A percentile compares a stretch with the other conserved stretches of the same genome.
phyloP scores from a whole-genome alignment of 2,113 vertebrate species.

The Coreoperca whiteheadi region DNA sequence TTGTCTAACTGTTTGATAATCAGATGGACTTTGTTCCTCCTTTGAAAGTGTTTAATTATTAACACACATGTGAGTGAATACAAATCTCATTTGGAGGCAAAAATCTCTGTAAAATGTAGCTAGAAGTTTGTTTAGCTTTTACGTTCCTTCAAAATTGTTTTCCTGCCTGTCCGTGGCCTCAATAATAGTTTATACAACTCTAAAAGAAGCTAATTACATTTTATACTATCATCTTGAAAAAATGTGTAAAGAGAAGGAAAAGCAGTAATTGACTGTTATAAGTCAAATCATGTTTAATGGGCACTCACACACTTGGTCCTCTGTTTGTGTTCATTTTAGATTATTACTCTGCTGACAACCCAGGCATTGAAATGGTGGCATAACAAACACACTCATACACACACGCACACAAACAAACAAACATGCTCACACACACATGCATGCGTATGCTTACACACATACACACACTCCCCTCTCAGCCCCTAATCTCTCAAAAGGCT shows the following conservation, averaged over 20 bases:
- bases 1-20: constrained; percentile 69
- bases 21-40: constrained; percentile 78
- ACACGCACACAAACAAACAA: constrained; percentile 7
- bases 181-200: neutral
- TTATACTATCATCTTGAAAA: neutral
- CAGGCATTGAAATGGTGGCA: constrained; percentile 77
- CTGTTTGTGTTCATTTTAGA: constrained; percentile 72
- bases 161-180: neutral
- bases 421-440: constrained; percentile 35
- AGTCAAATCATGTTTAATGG: constrained; percentile 63
- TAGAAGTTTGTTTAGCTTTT: neutral
- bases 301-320: constrained; percentile 51
- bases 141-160: neutral
- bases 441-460: constrained; percentile 24
- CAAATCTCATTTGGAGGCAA: constrained; percentile 14
- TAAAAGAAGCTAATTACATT: neutral
- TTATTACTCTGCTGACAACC: constrained; percentile 76
- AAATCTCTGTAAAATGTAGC: neutral
- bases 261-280: constrained; percentile 50
- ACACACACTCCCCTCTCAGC: constrained; percentile 47
- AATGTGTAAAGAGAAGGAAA: neutral
- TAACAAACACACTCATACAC: constrained; percentile 49
- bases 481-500: constrained; percentile 79
- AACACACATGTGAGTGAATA: constrained; percentile 49
- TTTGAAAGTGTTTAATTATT: constrained; percentile 78